Evolutionary conservation across 2,888 invertebrate genomes (phyloP), one percentile per base, ranked within the genome.

Genomic region (Dynastes maya): DNA sequence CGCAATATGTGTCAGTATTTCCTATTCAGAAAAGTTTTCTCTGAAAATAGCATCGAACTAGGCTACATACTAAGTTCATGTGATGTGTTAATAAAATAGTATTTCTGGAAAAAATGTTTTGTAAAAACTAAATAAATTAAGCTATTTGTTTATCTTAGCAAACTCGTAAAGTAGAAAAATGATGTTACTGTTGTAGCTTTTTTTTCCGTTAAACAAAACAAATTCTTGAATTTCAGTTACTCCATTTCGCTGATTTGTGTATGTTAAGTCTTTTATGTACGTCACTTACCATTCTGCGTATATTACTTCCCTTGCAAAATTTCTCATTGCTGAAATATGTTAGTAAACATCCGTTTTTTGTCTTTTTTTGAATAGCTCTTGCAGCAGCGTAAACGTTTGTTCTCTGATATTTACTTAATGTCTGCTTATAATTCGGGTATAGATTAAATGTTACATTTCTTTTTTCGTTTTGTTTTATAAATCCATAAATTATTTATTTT

Each of bases 211-310:
- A 29, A 63, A 63, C 63, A 63, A 63, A 32, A 29, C 8, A 63
- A 29, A 32, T 63, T 63, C 27, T 32, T 22, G 55, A 63, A 63
- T 29, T 29, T 63, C 29, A 63, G 63, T 63, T 63, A 63, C 63
- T 63, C 32, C 32, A 32, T 29, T 63, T 55, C 27, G 13, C 13
- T 63, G 63, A 29, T 32, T 32, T 63, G 63, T 63, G 11, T 32
- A 63, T n/a, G 8, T 13, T 63, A 13, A 63, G 55, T 58, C 55
- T 58, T 58, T 29, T 63, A 13, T 63, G 13, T 9, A 63, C 32
- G 13, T 27, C 63, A 32, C 29, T 63, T 63, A 29, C 55, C 9
- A 58, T 58, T 58, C 16, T 58, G 55, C 55, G 22, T 58, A 58
- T 58, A 58, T 27, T 22, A 58, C 27, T 58, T 58, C 9, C 16